Conservation (phyloP, 2,113 vertebrate genomes). For the Gracilinanus agilis region DNA sequence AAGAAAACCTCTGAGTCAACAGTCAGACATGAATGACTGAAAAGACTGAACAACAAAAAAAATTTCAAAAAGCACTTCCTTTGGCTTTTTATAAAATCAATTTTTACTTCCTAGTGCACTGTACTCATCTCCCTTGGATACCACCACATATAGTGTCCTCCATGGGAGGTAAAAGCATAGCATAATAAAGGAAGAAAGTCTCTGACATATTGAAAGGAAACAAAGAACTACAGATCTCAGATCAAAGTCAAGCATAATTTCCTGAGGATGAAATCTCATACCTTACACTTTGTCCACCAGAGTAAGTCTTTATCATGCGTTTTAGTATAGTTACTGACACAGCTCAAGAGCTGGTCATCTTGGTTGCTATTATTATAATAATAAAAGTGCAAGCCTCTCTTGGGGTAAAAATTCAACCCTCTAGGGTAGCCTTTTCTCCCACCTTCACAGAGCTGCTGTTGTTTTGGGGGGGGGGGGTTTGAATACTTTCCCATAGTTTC, state of each 20-base stretch:
- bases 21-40: no score
- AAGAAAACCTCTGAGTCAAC: background rate
- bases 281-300: conserved; percentile 86
- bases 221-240: background rate
- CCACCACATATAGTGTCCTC: background rate
- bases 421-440: conserved; percentile 85
- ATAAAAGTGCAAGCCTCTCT: conserved; percentile 94
- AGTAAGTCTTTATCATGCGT: conserved; percentile 82
- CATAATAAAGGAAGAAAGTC: background rate
- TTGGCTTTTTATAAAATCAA: background rate
- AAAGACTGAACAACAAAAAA: no score
- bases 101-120: background rate
- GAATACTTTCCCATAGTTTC: no score
- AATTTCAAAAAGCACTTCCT: background rate
- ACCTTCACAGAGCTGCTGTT: conserved; percentile 74
- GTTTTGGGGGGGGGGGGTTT: no score
- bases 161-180: background rate
- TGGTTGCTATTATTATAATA: conserved; percentile 87
- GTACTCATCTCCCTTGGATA: background rate
- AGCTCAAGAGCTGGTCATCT: conserved; percentile 85
- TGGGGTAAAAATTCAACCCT: conserved; percentile 93
- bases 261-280: conserved; percentile 71
- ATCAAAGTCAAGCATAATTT: background rate
- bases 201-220: background rate
- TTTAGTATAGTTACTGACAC: conserved; percentile 87